Evolutionary conservation across 2,797 vertebrate species (phyloP).

Genomic region (Ptychobarbus kaznakovi): DNA sequence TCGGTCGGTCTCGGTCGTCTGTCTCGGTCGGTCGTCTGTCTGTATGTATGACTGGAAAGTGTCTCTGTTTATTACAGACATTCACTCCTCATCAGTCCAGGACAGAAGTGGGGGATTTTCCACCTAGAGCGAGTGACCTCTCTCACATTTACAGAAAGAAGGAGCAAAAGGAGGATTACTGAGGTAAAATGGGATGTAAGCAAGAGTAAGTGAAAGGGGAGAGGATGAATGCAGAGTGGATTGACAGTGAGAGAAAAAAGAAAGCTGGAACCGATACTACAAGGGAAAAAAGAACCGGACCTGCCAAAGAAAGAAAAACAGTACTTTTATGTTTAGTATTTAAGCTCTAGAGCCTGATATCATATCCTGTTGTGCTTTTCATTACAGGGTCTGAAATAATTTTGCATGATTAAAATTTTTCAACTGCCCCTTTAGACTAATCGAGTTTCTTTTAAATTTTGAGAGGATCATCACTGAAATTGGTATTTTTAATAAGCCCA

Average conservation of each 20-base stretch:
- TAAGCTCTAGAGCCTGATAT: neutral
- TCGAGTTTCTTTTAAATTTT: neutral
- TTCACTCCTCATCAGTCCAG: conserved; percentile 19
- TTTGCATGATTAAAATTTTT: neutral
- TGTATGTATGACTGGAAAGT: conserved; percentile 13
- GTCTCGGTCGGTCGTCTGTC: neutral
- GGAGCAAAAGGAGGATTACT: conserved; percentile 14
- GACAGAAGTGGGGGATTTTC: neutral
- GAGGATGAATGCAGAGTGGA: conserved; percentile 14
- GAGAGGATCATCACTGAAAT: neutral
- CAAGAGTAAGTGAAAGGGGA: conserved; percentile 2
- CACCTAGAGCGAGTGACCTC: neutral
- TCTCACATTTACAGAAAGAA: conserved; percentile 1
- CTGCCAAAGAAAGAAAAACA: neutral
- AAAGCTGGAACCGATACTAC: neutral
- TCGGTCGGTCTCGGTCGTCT: neutral
- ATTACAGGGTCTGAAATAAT: neutral
- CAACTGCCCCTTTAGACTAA: neutral
- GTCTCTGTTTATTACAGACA: conserved; percentile 41
- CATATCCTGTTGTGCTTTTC: neutral
- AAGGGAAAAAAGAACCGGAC: neutral
- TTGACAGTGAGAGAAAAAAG: neutral
- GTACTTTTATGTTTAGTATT: neutral
- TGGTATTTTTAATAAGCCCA: neutral
- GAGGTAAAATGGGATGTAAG: conserved; percentile 9